Conservation (phyloP, 1,140 invertebrate species). For the Drosophila melanica region DNA sequence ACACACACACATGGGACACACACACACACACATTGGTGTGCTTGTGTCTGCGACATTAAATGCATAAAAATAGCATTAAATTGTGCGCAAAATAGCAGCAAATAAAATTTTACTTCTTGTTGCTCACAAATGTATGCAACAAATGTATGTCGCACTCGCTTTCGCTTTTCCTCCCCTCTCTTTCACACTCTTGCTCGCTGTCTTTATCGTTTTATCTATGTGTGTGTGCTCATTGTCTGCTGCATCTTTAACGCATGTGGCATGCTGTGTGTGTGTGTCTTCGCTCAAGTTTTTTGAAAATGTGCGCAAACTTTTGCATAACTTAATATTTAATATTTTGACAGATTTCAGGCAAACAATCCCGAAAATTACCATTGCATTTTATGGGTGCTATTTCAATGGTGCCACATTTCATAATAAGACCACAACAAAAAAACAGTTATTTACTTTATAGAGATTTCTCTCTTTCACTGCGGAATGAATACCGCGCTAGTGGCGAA, state of each 20-base stretch:
- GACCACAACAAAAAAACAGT: no score
- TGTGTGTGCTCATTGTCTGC: conserved; percentile 6
- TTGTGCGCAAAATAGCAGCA: conserved; percentile 76
- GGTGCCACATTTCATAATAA: no score
- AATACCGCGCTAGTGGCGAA: no score
- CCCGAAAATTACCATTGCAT: no score
- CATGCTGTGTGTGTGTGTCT: conserved; percentile 2
- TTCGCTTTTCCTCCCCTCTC: neutral
- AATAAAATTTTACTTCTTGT: conserved; percentile 62
- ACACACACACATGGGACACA: conserved; percentile 17
- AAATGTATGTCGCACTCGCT: conserved; percentile 42
- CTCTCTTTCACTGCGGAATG: no score
- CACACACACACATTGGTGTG: neutral
- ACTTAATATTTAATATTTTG: conserved; percentile 19
- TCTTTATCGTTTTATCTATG: neutral
- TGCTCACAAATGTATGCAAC: conserved; percentile 70
- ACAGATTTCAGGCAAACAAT: no score
- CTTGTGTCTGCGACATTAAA: conserved; percentile 64
- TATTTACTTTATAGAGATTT: no score
- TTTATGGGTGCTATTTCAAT: no score
- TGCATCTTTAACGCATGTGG: conserved; percentile 6
- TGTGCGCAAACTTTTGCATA: conserved; percentile 40
- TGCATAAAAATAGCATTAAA: conserved; percentile 78
- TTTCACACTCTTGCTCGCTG: neutral
- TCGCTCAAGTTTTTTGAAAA: conserved; percentile 34